These are phyloP conservation scores for Todiramphus saurophagus DNA, from an alignment of 2,113 vertebrate genomes.

Conservation along the genomic window DNA sequence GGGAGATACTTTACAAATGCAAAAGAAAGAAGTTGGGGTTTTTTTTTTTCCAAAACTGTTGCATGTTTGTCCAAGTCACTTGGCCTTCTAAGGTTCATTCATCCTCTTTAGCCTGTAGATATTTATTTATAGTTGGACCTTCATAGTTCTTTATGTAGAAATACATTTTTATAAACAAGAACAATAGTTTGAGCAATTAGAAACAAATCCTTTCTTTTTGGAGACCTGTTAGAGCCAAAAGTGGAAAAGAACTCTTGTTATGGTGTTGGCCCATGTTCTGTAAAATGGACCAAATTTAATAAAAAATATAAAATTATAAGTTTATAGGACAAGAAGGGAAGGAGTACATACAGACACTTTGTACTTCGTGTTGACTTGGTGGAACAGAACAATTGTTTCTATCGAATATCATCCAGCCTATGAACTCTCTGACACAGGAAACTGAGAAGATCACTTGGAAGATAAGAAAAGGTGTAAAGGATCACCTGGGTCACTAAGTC, in stretches of 20 bases:
- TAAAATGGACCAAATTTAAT: neutral
- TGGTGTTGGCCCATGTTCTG: neutral
- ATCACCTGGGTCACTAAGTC: neutral
- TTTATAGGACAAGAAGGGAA: neutral
- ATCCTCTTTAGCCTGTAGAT: neutral
- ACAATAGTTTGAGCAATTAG: neutral
- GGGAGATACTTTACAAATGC: neutral
- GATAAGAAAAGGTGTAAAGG: neutral
- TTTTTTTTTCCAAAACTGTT: neutral
- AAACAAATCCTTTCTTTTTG: neutral
- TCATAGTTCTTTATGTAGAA: neutral
- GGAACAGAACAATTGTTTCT: neutral
- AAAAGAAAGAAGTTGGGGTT: too few relatives aligned
- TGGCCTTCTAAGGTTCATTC: neutral
- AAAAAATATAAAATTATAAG: neutral
- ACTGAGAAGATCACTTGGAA: neutral
- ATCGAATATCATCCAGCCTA: neutral
- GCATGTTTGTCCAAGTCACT: neutral
- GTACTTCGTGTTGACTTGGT: neutral
- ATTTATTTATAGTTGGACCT: neutral
- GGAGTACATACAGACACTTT: neutral
- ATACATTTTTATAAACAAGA: neutral
- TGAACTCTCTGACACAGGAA: neutral
- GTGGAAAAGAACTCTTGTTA: neutral
- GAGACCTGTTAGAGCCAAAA: neutral